Base-by-base conservation (phyloP, 2,113 vertebrate species). In the Larimichthys polyactis region DNA sequence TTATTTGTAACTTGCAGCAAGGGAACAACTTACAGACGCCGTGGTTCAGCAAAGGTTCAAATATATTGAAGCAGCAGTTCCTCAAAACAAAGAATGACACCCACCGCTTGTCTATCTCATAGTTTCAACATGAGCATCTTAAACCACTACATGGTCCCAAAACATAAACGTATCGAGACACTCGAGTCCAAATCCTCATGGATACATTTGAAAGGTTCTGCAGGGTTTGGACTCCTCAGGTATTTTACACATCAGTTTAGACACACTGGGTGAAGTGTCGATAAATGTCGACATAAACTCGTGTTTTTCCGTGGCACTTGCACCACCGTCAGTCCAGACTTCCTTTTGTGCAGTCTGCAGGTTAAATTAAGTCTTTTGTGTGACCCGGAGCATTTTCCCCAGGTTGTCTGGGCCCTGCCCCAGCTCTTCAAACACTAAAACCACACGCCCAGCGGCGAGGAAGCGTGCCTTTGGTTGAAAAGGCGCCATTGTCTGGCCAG, bases 281-380 rank as follows among this genome's bases (percentile, higher is more conserved):
- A 12, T 22, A 10, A 40, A 20, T 3, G 27, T 48, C 17, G 2
- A 5, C 24, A 7, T 11, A 2, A 40, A 17, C 40, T 20, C 11
- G 29, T 15, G 16, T 22, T 44, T 24, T 65, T 11, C 24, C 48
- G 14, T 71, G 55, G 40, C n/a, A 58, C 58, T 71, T 52, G n/a
- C n/a, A n/a, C n/a, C n/a, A n/a, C n/a, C n/a, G n/a, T 46, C 43
- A 0, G 12, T 43, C 76, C 82, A 57, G 40, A 0, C 78, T 54
- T 29, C 4, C 78, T 19, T 59, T 73, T 78, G 46, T 82, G 72
- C 68, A 54, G 75, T 32, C 27, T 27, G 58, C 82, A 79, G 89
- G 85, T 83, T 81, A 80, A 64, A 88, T 80, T 20, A 72, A 86
- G 84, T 74, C 72, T 70, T 89, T 92, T 85, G 79, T 79, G 71